Conservation (phyloP, 2,888 invertebrate species). For the Stenodema calcarata region DNA sequence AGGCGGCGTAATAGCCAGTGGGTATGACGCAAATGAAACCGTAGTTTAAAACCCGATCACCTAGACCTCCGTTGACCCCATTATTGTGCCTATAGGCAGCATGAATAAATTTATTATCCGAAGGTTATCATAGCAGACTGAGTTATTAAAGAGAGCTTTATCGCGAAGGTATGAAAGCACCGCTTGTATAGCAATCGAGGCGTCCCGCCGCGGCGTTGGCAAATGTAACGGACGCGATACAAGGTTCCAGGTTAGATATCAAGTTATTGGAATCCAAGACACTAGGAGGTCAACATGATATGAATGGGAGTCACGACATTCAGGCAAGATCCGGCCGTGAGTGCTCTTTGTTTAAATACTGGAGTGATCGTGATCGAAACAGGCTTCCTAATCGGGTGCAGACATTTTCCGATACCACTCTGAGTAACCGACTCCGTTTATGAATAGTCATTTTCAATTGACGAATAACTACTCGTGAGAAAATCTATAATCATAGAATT, state of each 20-base stretch:
- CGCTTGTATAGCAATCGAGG: neutral
- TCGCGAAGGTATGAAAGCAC: neutral
- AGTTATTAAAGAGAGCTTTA: neutral
- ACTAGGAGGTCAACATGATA: neutral
- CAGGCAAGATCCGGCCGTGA: neutral
- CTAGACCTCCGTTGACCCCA: neutral
- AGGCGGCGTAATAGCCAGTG: neutral
- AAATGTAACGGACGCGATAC: neutral
- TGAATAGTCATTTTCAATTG: too few relatives aligned
- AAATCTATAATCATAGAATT: too few relatives aligned
- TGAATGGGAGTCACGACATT: constrained; percentile 2
- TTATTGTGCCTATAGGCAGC: neutral
- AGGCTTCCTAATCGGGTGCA: neutral
- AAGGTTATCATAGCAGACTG: neutral
- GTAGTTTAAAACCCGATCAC: neutral
- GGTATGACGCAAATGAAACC: neutral
- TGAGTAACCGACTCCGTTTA: too few relatives aligned
- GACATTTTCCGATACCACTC: neutral
- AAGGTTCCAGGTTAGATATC: neutral
- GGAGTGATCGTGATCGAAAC: neutral
- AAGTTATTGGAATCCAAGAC: neutral
- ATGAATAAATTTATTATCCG: neutral
- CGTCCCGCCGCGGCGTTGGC: neutral
- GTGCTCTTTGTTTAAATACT: neutral
- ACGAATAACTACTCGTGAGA: too few relatives aligned